A percentile compares a stretch with the other conserved stretches of the same genome.
phyloP scores from a whole-genome alignment of 2,888 invertebrate species.

The Lithosia quadra region DNA sequence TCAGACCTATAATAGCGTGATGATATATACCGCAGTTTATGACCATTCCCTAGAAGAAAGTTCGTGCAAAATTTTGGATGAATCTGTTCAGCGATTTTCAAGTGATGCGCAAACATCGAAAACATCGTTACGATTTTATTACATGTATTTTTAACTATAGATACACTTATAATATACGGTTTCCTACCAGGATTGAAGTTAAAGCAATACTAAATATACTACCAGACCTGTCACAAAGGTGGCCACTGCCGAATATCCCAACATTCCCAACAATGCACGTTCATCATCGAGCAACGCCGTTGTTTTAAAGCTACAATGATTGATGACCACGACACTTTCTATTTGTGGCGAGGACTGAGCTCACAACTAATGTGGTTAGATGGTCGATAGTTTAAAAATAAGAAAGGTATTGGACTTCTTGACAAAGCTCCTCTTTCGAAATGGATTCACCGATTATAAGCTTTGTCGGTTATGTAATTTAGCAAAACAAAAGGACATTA shows the following conservation, averaged over 20 bases:
- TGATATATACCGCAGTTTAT: too few species aligned
- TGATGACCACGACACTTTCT: conserved; percentile 47
- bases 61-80: too few species aligned
- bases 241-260: conserved; percentile 12
- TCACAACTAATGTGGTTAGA: conserved; percentile 34
- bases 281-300: conserved; percentile 2
- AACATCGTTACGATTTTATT: too few species aligned
- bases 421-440: neutral
- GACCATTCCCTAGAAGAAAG: too few species aligned
- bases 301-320: conserved; percentile 37
- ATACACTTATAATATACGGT: neutral
- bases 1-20: too few species aligned
- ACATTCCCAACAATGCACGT: conserved; percentile 17
- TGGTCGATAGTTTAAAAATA: conserved; percentile 8
- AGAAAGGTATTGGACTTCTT: neutral
- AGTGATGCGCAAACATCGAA: too few species aligned
- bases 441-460: neutral
- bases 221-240: neutral
- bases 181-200: too few species aligned
- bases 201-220: neutral
- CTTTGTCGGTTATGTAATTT: neutral
- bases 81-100: too few species aligned
- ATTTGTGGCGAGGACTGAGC: conserved; percentile 39
- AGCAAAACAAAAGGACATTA: too few species aligned
- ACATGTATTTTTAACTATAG: too few species aligned